phyloP scores from a whole-genome alignment of 35 echinoderm and acorn worm genomes.

The Apostichopus parvimensis region DNA sequence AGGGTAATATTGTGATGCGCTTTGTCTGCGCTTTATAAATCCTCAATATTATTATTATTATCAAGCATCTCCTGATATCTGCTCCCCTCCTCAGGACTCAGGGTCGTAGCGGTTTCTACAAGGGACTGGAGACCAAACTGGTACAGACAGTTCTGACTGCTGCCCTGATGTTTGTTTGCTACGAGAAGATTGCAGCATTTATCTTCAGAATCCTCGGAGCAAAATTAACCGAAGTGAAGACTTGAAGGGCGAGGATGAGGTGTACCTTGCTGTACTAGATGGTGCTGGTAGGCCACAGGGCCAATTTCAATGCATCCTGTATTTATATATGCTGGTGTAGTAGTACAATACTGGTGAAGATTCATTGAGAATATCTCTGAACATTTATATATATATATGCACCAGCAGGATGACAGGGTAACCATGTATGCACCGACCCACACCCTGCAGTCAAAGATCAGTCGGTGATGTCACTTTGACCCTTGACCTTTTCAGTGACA shows the following conservation, averaged over 20 bases:
- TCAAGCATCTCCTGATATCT: neutral
- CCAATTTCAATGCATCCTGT: neutral
- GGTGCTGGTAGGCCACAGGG: neutral
- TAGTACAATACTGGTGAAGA: too few species aligned
- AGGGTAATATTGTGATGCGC: too few species aligned
- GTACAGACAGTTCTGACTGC: slow-evolving; percentile 92
- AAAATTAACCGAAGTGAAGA: neutral
- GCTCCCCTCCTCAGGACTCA: slow-evolving; percentile 61
- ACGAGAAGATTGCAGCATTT: slow-evolving; percentile 89
- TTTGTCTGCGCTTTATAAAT: too few species aligned
- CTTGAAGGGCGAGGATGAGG: neutral
- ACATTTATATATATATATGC: too few species aligned
- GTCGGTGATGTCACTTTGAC: too few species aligned
- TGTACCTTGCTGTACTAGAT: neutral
- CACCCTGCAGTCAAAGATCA: too few species aligned
- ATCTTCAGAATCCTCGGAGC: slow-evolving; percentile 80
- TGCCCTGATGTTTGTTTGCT: slow-evolving; percentile 91
- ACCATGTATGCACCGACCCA: too few species aligned
- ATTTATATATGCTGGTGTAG: neutral
- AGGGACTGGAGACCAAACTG: slow-evolving; percentile 92
- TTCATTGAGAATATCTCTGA: too few species aligned
- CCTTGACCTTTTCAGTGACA: too few species aligned
- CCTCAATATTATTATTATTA: too few species aligned
- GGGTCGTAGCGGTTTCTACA: slow-evolving; percentile 76
- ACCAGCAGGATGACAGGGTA: too few species aligned